phyloP scores from a whole-genome alignment of 2,797 vertebrate species.

The Leuciscus waleckii region DNA sequence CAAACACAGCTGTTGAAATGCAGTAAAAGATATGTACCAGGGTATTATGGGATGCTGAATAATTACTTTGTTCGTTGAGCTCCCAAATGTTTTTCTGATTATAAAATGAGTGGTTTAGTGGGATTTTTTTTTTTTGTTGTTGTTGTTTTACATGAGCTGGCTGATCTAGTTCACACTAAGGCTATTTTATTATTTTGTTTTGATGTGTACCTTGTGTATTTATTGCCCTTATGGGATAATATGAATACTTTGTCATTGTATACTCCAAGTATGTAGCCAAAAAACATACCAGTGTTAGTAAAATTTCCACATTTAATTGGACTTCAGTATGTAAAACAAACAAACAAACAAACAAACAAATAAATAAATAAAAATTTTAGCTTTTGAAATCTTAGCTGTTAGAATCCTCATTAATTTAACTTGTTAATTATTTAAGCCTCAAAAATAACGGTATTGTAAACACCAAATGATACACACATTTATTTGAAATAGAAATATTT shows the following conservation, averaged over 20 bases:
- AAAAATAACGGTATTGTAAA: not conserved
- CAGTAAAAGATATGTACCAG: slow-evolving; percentile 44
- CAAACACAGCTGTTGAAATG: slow-evolving; percentile 41
- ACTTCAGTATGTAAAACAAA: not conserved
- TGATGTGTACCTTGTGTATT: not conserved
- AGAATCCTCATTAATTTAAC: not conserved
- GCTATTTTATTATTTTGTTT: not conserved
- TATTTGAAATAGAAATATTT: not conserved
- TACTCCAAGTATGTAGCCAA: not conserved
- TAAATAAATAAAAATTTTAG: not conserved
- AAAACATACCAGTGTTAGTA: not conserved
- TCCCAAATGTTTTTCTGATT: slow-evolving; percentile 27
- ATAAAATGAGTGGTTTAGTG: slow-evolving; percentile 10
- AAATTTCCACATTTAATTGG: not conserved
- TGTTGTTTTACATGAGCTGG: not conserved
- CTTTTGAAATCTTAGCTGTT: not conserved
- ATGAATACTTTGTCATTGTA: not conserved
- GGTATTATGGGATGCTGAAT: slow-evolving; percentile 28
- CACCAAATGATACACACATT: not conserved
- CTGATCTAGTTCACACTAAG: not conserved
- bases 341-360: not conserved
- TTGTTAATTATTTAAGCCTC: not conserved
- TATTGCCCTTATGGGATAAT: not conserved
- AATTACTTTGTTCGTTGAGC: slow-evolving; percentile 46
- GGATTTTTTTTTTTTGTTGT: too few species aligned